A percentile compares a stretch with the other conserved stretches of the same genome.
Conservation (phyloP, 1,140 invertebrate genomes). For the Calephelis nemesis region DNA sequence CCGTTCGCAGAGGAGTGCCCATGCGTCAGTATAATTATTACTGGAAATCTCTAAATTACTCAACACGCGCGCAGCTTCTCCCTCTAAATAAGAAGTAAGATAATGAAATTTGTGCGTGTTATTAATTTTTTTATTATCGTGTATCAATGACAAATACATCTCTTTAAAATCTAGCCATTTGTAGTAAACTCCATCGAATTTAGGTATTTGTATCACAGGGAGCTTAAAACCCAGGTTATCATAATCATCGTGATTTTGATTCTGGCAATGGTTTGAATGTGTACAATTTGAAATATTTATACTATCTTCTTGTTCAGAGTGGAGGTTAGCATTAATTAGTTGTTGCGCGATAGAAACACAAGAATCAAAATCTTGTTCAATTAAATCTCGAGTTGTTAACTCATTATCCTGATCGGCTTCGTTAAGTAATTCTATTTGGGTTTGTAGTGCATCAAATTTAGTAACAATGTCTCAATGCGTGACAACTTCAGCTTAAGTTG, state of each 20-base stretch:
- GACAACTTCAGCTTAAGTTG: slow-evolving; percentile 24
- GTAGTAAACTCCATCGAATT: slow-evolving; percentile 41
- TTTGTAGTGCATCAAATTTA: slow-evolving; percentile 36
- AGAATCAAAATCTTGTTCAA: slow-evolving; percentile 33
- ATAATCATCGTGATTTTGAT: slow-evolving; percentile 4
- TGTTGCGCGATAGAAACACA: slow-evolving; percentile 28
- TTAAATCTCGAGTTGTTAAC: slow-evolving; percentile 30
- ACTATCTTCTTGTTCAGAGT: slow-evolving; percentile 18
- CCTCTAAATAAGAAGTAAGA: slow-evolving; percentile 37
- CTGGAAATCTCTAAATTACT: slow-evolving; percentile 35
- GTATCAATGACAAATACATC: slow-evolving; percentile 34
- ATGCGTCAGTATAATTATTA: slow-evolving; percentile 41
- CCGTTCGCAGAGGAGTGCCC: slow-evolving; percentile 28
- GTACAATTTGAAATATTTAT: slow-evolving; percentile 24
- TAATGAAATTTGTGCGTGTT: slow-evolving; percentile 29
- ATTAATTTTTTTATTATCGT: slow-evolving; percentile 39
- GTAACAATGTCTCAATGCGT: slow-evolving; percentile 2
- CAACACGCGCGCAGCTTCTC: slow-evolving; percentile 32
- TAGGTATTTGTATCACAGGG: slow-evolving; percentile 44
- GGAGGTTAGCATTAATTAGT: slow-evolving; percentile 13
- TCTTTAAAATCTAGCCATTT: no score
- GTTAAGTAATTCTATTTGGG: slow-evolving; percentile 39
- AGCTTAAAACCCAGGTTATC: slow-evolving; percentile 31
- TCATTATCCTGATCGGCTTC: slow-evolving; percentile 26
- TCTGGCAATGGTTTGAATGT: slow-evolving; percentile 4